A percentile compares a stretch with the other conserved stretches of the same genome.
phyloP scores from a whole-genome alignment of 1,140 invertebrate genomes.

The Microplitis demolitor region DNA sequence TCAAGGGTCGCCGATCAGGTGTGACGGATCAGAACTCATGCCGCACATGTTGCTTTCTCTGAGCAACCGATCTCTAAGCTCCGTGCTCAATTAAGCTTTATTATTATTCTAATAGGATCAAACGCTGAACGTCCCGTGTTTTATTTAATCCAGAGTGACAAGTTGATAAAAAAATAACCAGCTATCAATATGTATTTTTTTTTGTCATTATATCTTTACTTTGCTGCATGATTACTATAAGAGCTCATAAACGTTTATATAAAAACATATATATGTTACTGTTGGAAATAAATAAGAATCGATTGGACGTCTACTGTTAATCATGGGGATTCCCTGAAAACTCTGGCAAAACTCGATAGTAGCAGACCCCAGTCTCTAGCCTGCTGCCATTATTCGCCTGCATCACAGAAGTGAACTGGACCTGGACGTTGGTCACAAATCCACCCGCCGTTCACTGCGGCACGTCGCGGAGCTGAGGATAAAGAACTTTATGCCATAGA shows the following conservation, averaged over 20 bases:
- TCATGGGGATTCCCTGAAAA: no score
- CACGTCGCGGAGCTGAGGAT: constrained; percentile 32
- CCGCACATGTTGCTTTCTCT: constrained; percentile 32
- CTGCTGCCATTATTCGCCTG: no score
- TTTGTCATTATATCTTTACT: no score
- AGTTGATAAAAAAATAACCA: constrained; percentile 2
- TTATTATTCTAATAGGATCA: constrained; percentile 38
- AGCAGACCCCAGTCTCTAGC: neutral
- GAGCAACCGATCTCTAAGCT: neutral
- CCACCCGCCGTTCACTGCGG: constrained; percentile 27
- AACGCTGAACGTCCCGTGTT: neutral
- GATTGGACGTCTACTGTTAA: no score
- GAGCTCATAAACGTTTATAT: no score
- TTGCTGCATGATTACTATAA: no score
- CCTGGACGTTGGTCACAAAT: constrained; percentile 33
- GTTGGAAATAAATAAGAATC: no score
- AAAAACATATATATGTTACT: no score
- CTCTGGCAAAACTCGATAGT: no score
- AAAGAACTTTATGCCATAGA: neutral
- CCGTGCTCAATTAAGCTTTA: constrained; percentile 30
- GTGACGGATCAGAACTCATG: constrained; percentile 14
- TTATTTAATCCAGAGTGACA: constrained; percentile 12
- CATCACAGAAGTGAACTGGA: neutral
- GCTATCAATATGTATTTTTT: neutral
- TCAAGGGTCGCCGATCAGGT: constrained; percentile 26